Base-by-base conservation (phyloP, 2,113 vertebrate genomes). In the Anolis carolinensis region DNA sequence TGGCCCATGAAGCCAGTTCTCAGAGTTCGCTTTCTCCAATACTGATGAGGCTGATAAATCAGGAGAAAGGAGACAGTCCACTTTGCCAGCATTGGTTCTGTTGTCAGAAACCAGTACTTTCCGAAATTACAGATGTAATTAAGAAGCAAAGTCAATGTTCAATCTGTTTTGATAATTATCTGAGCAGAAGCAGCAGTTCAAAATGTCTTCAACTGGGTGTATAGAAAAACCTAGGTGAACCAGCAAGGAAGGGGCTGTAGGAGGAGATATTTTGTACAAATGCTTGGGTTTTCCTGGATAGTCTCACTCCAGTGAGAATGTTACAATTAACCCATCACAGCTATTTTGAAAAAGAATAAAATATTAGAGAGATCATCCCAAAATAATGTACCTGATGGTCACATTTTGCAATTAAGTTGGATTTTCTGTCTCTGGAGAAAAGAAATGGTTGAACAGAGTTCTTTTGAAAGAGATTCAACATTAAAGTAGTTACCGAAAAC, bases 1-100 rank as follows among this genome's bases (percentile, higher is more conserved):
- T 91, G 95, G 93, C 91, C 95, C 91, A 87, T 77, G 59, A 83
- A 82, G 86, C 39, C 82, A 93, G 91, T 87, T 87, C 82, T 74
- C 11, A 30, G 92, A 48, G 50, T 84, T n/a, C 14, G 48, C 79
- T 9, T 0, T 81, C 70, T 84, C 79, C 63, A 74, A 86, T 23
- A 88, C 90, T 55, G 80, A 82, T 8, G 62, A 27, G 83, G 71
- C 14, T 30, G 59, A 14, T 25, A 2, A 88, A 92, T 44, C 50
- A 82, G 65, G 36, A 88, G 76, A 88, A 77, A 2, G 92, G 91
- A 86, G 90, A 92, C 59, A 2, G 36, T 23, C 85, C 91, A 52
- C 0, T 7, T 5, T n/a, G 59, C 79, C 90, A 72, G 63, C 3
- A 78, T 63, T 78, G 14, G 90, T 89, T 82, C 93, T 4, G 71